Percentiles rank a stretch among this genome's conserved stretches.
phyloP scores from a whole-genome alignment of 2,888 invertebrate species.

The Metalampra italica region DNA sequence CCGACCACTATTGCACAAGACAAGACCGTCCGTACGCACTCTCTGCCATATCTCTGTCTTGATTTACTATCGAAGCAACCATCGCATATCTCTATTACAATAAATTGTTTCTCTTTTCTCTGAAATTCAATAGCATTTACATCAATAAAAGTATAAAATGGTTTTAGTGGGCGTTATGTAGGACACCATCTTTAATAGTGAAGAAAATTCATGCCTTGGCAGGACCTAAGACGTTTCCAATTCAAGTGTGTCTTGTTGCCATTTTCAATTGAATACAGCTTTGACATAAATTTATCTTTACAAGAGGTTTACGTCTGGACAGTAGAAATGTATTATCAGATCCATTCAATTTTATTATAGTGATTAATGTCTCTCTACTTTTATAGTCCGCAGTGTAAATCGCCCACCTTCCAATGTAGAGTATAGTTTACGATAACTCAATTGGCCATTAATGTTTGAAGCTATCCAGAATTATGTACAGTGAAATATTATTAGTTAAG shows the following conservation, averaged over 20 bases:
- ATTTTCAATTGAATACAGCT: constrained; percentile 17
- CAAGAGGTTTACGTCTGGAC: constrained; percentile 23
- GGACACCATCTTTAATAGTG: constrained; percentile 20
- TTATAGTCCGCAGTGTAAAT: constrained; percentile 22
- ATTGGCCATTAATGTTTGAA: constrained; percentile 9
- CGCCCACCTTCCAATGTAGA: constrained; percentile 21
- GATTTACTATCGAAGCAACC: constrained; percentile 22
- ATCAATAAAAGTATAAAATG: constrained; percentile 23
- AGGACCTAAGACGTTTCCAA: constrained; percentile 12
- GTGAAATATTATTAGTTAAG: not conserved
- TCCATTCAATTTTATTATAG: constrained; percentile 30
- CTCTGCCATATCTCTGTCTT: constrained; percentile 20
- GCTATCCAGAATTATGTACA: not conserved
- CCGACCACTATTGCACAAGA: constrained; percentile 36
- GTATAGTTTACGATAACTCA: constrained; percentile 17
- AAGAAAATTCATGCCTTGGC: constrained; percentile 18
- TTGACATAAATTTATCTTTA: constrained; percentile 33
- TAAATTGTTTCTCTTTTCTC: constrained; percentile 21
- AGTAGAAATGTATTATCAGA: constrained; percentile 25
- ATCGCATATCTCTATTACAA: constrained; percentile 17
- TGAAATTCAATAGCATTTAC: constrained; percentile 9
- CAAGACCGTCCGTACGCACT: constrained; percentile 19
- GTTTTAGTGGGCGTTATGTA: constrained; percentile 23
- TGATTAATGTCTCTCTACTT: constrained; percentile 24
- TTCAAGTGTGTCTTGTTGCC: constrained; percentile 13